phyloP scores from a whole-genome alignment of 2,113 vertebrate species.

The Mus spicilegus region DNA sequence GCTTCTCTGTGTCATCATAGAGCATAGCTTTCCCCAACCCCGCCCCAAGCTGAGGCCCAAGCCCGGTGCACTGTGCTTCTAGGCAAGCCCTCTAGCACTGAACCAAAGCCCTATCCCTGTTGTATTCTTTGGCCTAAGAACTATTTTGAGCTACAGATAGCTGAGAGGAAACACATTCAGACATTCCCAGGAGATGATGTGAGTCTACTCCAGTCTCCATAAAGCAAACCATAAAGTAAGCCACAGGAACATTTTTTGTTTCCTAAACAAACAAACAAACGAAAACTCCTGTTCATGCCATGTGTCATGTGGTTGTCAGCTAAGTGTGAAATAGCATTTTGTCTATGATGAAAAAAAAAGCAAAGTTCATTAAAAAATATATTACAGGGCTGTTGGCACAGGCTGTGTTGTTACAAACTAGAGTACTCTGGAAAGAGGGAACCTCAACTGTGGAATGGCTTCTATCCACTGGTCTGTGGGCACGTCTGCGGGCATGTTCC shows the following conservation, averaged over 20 bases:
- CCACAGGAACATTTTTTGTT: background rate
- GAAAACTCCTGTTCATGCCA: background rate
- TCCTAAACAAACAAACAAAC: background rate
- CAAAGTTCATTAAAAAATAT: background rate
- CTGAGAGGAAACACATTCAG: background rate
- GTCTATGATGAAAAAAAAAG: background rate
- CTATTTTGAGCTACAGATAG: background rate
- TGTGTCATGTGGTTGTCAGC: background rate
- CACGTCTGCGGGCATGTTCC: rapidly evolving
- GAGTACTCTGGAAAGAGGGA: background rate
- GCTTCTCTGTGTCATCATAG: background rate
- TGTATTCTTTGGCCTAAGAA: background rate
- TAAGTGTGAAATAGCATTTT: background rate
- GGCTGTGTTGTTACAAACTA: background rate
- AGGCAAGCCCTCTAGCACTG: no score
- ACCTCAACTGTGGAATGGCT: background rate
- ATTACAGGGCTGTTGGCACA: no score
- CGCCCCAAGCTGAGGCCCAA: background rate
- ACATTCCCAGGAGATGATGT: background rate
- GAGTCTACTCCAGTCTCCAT: background rate
- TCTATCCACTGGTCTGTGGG: no score
- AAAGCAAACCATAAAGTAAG: background rate
- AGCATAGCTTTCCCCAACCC: background rate
- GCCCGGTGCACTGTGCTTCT: background rate
- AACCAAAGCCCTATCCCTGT: background rate